Evolutionary conservation across 1,140 invertebrate species (phyloP).

Genomic region (Mamestra configurata): DNA sequence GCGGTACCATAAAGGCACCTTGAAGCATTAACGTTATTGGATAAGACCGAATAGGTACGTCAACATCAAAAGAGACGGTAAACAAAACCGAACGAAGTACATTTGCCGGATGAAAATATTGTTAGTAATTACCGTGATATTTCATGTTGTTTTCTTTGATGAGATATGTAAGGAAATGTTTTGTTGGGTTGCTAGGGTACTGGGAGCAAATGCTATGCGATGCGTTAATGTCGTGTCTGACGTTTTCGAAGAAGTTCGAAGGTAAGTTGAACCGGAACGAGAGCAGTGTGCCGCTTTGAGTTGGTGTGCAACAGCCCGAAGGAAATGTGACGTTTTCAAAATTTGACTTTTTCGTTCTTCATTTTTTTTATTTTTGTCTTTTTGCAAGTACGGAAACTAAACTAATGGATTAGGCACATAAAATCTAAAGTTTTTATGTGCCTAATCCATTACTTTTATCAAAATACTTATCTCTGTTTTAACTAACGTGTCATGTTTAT

Average conservation of each 20-base stretch:
- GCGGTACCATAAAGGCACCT: constrained; percentile 34
- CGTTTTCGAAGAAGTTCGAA: not conserved
- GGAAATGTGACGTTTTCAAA: constrained; percentile 2
- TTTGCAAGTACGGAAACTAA: too few relatives aligned
- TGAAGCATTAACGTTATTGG: constrained; percentile 84
- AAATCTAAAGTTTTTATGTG: not conserved
- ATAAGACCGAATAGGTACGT: constrained; percentile 67
- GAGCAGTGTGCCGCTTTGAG: not conserved
- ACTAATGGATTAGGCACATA: too few relatives aligned
- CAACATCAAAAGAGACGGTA: constrained; percentile 79
- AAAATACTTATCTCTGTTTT: too few relatives aligned
- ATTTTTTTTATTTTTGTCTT: too few relatives aligned
- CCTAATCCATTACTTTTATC: too few relatives aligned
- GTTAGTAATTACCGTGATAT: constrained; percentile 72
- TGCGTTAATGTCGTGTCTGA: not conserved
- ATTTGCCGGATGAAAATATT: constrained; percentile 70
- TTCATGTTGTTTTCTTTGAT: constrained; percentile 54
- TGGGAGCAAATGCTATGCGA: not conserved
- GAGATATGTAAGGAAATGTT: not conserved
- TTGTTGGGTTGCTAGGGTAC: not conserved
- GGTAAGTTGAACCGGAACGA: not conserved
- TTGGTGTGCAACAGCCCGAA: not conserved
- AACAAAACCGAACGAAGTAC: constrained; percentile 74
- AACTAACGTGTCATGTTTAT: not conserved
- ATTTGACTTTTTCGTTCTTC: not conserved